Base-by-base conservation (phyloP, 2,797 vertebrate genomes). In the Anomalospiza imberbis region DNA sequence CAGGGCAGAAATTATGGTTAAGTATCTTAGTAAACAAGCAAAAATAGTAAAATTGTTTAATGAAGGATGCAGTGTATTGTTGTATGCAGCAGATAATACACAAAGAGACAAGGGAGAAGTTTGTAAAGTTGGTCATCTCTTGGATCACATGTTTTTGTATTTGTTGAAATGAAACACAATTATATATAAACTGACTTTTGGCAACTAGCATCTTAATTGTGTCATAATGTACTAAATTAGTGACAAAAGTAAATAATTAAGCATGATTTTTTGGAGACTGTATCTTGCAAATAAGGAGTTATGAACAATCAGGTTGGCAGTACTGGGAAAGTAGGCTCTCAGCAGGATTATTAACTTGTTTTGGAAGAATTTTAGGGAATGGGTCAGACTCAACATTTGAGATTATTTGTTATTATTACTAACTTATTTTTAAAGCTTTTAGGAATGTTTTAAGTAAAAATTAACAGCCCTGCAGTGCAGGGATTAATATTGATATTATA, bases 401-500 rank as follows among this genome's bases (percentile, higher is more conserved):
- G 18, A 32, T 44, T 45, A 58, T 38, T 57, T 71, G 13, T 81
- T 70, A 31, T 54, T 82, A 32, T 47, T 40, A 6, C 5, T 94
- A 80, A 85, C 8, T 65, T 89, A 85, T 86, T 93, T 93, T 87
- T 71, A 79, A 88, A 83, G 32, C 16, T 67, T 89, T 85, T 61
- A 88, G 50, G 24, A 85, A 85, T 2, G 1, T 66, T 89, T 80
- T 67, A 45, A 74, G 22, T 50, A 22, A 91, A 84, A 89, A 82
- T 34, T 13, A 74, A 80, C 9, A 63, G 20, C 34, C 63, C 66
- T 90, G 73, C 62, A 88, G n/a, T 55, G 84, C 82, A 70, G 83
- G 58, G 62, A 40, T 60, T 47, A 55, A 25, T 83, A 70, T 6
- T 63, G n/a, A 14, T 81, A 58, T 13, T 20, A 48, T 48, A 20